These are phyloP conservation scores for Cheirogaleus major DNA, from an alignment of 2,797 vertebrate species.

Conservation along the genomic window DNA sequence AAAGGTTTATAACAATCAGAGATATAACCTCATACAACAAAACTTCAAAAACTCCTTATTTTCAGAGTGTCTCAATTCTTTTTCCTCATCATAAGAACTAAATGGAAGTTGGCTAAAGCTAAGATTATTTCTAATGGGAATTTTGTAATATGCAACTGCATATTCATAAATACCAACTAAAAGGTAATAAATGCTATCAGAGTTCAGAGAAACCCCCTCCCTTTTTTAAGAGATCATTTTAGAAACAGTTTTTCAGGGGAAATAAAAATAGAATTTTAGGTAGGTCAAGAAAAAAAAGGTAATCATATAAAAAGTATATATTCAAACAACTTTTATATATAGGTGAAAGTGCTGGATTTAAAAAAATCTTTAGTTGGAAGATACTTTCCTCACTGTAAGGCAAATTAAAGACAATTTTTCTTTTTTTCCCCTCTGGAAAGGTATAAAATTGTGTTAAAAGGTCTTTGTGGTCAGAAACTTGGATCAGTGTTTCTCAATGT, in stretches of 20 bases:
- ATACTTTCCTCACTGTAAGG: neutral
- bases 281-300: neutral
- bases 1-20: slow-evolving; percentile 2
- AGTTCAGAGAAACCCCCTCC: neutral
- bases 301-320: neutral
- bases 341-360: neutral
- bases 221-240: neutral
- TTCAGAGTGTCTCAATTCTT: neutral
- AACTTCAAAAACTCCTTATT: slow-evolving; percentile 19
- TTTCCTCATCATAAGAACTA: neutral
- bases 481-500: neutral
- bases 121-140: neutral
- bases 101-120: neutral
- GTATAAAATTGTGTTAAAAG: neutral
- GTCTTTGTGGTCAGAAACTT: neutral
- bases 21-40: neutral
- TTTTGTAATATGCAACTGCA: neutral
- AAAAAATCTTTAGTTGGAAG: neutral
- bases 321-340: neutral
- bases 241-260: neutral
- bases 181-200: neutral
- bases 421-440: neutral
- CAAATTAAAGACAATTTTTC: neutral
- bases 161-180: neutral
- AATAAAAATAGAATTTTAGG: neutral